Conservation (phyloP, 1,140 invertebrate species). For the Galleria mellonella region DNA sequence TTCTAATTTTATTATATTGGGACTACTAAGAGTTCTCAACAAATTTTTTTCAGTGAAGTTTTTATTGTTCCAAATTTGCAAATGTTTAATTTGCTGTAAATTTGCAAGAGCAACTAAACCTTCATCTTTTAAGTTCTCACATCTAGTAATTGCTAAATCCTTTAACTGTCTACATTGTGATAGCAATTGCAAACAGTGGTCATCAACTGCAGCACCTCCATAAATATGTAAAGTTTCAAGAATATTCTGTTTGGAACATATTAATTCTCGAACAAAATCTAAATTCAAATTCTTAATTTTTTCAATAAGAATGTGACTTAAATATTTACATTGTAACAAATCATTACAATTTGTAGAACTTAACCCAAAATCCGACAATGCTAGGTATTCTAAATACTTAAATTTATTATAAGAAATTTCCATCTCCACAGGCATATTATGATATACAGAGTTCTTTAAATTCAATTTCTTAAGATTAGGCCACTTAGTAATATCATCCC, state of each 20-base stretch:
- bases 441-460: slow-evolving; percentile 50
- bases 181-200: slow-evolving; percentile 43
- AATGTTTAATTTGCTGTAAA: slow-evolving; percentile 39
- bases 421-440: slow-evolving; percentile 31
- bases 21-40: slow-evolving; percentile 37
- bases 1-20: slow-evolving; percentile 37
- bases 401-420: slow-evolving; percentile 47
- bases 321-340: slow-evolving; percentile 45
- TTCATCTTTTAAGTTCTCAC: slow-evolving; percentile 58
- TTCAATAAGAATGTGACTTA: slow-evolving; percentile 58
- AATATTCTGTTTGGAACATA: slow-evolving; percentile 39
- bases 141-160: slow-evolving; percentile 59
- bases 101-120: slow-evolving; percentile 42
- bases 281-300: slow-evolving; percentile 54
- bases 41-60: slow-evolving; percentile 52
- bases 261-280: slow-evolving; percentile 47
- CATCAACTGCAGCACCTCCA: slow-evolving; percentile 50
- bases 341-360: slow-evolving; percentile 41
- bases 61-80: slow-evolving; percentile 67
- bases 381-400: slow-evolving; percentile 44
- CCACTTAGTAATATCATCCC: slow-evolving; percentile 44
- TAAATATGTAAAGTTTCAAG: slow-evolving; percentile 55
- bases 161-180: slow-evolving; percentile 44
- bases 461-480: slow-evolving; percentile 49
- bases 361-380: slow-evolving; percentile 65